phyloP scores from a whole-genome alignment of 2,888 invertebrate species.

The Lycia hirtaria region DNA sequence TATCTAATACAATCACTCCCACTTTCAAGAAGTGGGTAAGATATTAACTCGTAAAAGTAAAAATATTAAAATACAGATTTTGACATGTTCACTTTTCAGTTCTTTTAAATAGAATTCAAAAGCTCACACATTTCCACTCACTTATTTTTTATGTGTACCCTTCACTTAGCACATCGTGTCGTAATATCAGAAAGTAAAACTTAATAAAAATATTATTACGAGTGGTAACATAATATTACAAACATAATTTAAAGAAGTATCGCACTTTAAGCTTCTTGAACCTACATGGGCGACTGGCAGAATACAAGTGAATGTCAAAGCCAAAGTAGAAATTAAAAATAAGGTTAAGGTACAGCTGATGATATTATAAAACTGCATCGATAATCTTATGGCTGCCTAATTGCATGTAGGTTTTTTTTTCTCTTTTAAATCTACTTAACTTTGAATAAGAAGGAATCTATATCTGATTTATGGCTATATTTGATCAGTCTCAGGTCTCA shows the following conservation, averaged over 20 bases:
- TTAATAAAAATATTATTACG: conserved; percentile 6
- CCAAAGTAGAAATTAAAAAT: conserved; percentile 3
- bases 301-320: conserved; percentile 9
- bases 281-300: not conserved
- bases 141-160: not conserved
- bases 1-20: too few species aligned
- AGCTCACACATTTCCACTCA: not conserved
- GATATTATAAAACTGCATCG: not conserved
- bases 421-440: too few species aligned
- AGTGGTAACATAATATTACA: not conserved
- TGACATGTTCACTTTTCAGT: too few species aligned
- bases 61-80: too few species aligned
- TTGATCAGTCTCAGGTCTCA: too few species aligned
- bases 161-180: conserved; percentile 4
- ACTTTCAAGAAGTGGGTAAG: too few species aligned
- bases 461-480: too few species aligned
- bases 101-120: not conserved
- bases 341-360: not conserved
- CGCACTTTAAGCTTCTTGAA: not conserved
- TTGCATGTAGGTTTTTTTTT: too few species aligned
- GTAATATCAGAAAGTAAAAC: not conserved
- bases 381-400: too few species aligned
- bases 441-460: too few species aligned
- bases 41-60: too few species aligned
- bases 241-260: not conserved